These are phyloP conservation scores for Carlito syrichta DNA, from an alignment of 2,113 vertebrate species.

Conservation along the genomic window DNA sequence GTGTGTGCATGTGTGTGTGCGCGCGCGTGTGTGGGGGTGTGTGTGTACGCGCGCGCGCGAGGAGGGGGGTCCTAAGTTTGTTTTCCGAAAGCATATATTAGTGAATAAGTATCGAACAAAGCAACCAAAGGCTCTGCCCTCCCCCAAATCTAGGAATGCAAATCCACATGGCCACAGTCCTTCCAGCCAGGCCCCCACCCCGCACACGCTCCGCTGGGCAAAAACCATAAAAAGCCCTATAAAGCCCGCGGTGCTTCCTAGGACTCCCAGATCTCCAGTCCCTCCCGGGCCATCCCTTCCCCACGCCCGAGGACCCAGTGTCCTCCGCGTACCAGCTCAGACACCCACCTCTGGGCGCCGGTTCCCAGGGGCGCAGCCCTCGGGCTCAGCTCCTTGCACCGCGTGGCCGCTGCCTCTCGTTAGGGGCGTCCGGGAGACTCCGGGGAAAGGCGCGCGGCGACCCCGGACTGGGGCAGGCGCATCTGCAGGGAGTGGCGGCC, in stretches of 20 bases:
- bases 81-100: background rate
- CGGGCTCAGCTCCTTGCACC: background rate
- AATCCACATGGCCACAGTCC: conserved; percentile 31
- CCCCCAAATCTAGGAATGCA: conserved; percentile 40
- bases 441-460: background rate
- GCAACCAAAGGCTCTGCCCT: background rate
- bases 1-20: background rate
- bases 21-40: background rate
- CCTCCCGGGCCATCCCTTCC: background rate
- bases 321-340: background rate
- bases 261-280: background rate
- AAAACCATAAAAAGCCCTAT: background rate
- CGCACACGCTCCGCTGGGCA: background rate
- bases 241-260: background rate
- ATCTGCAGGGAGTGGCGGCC: background rate
- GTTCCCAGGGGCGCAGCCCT: background rate
- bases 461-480: background rate
- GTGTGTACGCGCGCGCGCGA: too few relatives aligned
- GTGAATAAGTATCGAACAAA: background rate
- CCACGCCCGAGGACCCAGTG: background rate
- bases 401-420: background rate
- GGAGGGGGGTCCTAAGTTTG: background rate
- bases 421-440: background rate
- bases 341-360: conserved; percentile 52
- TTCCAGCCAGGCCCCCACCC: background rate